Evolutionary conservation across 2,888 invertebrate species (phyloP).

Genomic region (Lymantria monacha): DNA sequence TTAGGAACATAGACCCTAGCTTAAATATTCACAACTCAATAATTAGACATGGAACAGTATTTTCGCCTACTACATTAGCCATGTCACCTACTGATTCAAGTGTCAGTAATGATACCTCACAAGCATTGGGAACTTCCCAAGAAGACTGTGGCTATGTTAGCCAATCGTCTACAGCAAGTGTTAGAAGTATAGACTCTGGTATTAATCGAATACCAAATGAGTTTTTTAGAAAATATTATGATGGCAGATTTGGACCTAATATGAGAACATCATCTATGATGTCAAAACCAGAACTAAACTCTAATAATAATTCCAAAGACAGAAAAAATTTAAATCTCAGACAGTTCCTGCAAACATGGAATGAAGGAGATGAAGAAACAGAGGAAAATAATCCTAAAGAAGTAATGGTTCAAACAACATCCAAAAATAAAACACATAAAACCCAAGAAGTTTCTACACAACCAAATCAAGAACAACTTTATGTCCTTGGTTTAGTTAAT

Average conservation of each 20-base stretch:
- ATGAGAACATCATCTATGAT: constrained; percentile 41
- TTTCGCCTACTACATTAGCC: constrained; percentile 67
- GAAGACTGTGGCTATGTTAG: constrained; percentile 79
- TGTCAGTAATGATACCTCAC: constrained; percentile 65
- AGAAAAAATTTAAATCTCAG: constrained; percentile 69
- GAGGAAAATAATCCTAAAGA: constrained; percentile 51
- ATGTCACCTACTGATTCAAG: constrained; percentile 75
- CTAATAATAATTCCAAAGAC: constrained; percentile 43
- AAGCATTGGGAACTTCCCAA: constrained; percentile 55
- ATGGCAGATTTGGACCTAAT: constrained; percentile 52
- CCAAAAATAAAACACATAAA: constrained; percentile 37
- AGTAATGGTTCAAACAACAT: constrained; percentile 35
- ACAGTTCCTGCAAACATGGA: constrained; percentile 79
- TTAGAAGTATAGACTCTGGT: constrained; percentile 65
- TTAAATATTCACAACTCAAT: constrained; percentile 52
- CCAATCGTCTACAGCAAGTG: constrained; percentile 70
- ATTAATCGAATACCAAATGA: constrained; percentile 56
- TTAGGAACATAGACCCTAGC: constrained; percentile 57
- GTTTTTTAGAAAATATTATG: constrained; percentile 53
- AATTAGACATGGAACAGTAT: constrained; percentile 60
- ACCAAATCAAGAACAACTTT: constrained; percentile 65
- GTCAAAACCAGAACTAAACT: constrained; percentile 41
- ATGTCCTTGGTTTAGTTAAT: constrained; percentile 74
- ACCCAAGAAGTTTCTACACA: constrained; percentile 39
- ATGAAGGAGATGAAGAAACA: constrained; percentile 75